Percentiles rank a stretch among this genome's conserved stretches.
Conservation (phyloP, 1,140 invertebrate genomes). For the Drosophila jambulina region DNA sequence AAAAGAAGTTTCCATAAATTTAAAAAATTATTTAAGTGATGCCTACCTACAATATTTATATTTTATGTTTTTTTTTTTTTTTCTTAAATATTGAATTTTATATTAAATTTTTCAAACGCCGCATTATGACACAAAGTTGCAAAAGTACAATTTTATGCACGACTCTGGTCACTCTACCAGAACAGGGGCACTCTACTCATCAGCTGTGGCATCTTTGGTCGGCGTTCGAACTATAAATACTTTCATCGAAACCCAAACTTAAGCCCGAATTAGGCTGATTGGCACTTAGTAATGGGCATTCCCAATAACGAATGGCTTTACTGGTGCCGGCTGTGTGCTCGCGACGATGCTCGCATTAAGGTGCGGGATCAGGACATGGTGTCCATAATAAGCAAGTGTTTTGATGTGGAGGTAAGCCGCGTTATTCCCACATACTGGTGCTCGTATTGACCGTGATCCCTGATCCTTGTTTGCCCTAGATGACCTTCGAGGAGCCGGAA, state of each 20-base stretch:
- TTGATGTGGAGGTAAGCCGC: constrained; percentile 61
- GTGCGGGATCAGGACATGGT: constrained; percentile 44
- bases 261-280: not conserved
- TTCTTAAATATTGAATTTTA: too few relatives aligned
- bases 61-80: not conserved
- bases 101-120: too few relatives aligned
- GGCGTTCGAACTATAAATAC: not conserved
- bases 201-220: constrained; percentile 1
- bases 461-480: constrained; percentile 15
- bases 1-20: too few relatives aligned
- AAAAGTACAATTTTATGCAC: too few relatives aligned
- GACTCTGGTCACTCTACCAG: constrained; percentile 1
- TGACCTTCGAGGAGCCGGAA: constrained; percentile 54
- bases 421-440: not conserved
- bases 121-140: too few relatives aligned
- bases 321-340: constrained; percentile 64
- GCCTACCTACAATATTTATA: not conserved
- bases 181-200: not conserved
- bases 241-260: not conserved
- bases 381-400: constrained; percentile 56
- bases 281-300: constrained; percentile 3
- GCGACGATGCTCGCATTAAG: constrained; percentile 34
- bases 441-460: not conserved
- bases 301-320: constrained; percentile 39
- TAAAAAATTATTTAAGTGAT: too few relatives aligned